Evolutionary conservation across 2,113 vertebrate genomes (phyloP).

Genomic region (Eulacestoma nigropectus): DNA sequence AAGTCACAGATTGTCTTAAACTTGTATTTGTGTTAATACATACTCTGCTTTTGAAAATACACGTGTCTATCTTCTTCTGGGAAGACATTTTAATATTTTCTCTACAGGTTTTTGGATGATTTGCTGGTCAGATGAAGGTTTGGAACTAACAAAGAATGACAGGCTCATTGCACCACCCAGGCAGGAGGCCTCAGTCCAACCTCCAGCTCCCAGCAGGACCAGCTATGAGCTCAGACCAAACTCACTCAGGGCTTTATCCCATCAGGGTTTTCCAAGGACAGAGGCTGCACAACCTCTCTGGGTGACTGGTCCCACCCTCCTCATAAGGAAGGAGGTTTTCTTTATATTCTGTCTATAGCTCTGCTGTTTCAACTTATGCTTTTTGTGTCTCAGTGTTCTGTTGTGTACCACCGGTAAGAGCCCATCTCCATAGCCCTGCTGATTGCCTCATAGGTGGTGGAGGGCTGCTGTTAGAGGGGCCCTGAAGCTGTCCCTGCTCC

Average conservation of each 20-base stretch:
- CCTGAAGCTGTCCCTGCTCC: background rate
- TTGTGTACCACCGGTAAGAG: background rate
- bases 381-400: background rate
- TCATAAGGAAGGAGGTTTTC: background rate
- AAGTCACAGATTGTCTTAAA: background rate
- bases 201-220: background rate
- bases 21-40: background rate
- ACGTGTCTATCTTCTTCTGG: background rate
- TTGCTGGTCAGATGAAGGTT: background rate
- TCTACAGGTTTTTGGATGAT: background rate
- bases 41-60: background rate
- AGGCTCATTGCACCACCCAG: background rate
- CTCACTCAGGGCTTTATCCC: background rate
- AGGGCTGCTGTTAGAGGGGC: background rate
- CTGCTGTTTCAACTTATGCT: background rate
- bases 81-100: background rate
- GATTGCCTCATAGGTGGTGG: rapidly evolving
- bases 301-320: background rate
- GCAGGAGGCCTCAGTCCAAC: background rate
- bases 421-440: background rate
- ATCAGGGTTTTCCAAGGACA: rapidly evolving
- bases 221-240: background rate
- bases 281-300: background rate
- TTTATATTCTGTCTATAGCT: background rate
- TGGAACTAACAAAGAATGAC: background rate